A percentile compares a stretch with the other conserved stretches of the same genome.
Evolutionary conservation across 2,113 vertebrate species (phyloP).

Genomic region (Vulpes vulpes): DNA sequence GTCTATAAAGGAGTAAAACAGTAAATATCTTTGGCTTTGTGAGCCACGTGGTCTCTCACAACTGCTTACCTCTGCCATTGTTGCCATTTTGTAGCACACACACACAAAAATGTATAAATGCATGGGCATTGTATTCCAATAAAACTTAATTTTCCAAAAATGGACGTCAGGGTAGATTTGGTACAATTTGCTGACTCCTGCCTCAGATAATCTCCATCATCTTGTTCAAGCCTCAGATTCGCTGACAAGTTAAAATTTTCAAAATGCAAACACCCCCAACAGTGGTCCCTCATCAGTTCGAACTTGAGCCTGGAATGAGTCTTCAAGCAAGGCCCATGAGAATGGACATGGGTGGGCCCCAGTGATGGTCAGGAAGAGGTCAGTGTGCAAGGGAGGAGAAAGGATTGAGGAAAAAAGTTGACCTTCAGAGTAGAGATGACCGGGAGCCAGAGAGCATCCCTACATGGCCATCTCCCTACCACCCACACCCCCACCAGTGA

Average conservation of each 20-base stretch:
- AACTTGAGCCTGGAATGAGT: neutral
- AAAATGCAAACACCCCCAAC: neutral
- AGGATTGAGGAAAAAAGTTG: neutral
- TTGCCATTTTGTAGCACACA: neutral
- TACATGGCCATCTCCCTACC: fast-evolving
- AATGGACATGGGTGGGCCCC: neutral
- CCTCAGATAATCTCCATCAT: neutral
- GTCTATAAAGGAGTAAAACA: neutral
- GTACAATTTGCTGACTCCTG: neutral
- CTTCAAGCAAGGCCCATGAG: neutral
- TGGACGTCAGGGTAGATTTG: neutral
- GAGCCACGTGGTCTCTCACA: neutral
- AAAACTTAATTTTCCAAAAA: neutral
- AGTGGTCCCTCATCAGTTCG: neutral
- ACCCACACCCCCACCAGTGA: neutral
- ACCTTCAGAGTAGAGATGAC: neutral
- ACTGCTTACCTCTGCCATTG: neutral
- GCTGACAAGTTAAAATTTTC: neutral
- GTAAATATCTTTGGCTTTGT: neutral
- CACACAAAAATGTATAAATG: neutral
- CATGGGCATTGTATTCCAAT: neutral
- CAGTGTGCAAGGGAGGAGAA: neutral
- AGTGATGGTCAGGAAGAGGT: neutral
- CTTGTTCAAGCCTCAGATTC: neutral
- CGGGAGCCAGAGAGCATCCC: neutral